Evolutionary conservation across 64 coral and sea anemone species (phyloP), one percentile per base, ranked within the genome.

Genomic region (Dendrophyllia cribrosa): DNA sequence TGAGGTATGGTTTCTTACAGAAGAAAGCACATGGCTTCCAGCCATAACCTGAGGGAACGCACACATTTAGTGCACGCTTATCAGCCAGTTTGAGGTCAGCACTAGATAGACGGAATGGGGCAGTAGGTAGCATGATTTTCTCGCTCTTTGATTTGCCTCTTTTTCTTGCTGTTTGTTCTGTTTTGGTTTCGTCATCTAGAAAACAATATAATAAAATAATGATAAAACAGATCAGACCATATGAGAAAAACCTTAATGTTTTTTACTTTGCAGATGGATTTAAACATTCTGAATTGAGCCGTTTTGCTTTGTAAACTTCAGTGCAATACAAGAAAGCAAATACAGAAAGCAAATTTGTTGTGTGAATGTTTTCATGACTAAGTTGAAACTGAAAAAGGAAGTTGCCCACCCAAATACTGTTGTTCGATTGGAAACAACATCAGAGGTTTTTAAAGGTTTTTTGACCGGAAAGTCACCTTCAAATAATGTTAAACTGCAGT

Each of bases 1-100:
- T 89, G 59, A 78, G 26, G 46, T 89, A 89, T 59, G 3, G 20
- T 10, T 60, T 34, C 64, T 89, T 89, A 19, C 44, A 62, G 59
- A 89, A 89, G 70, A 89, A 78, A 60, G 87, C 50, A 9, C 75
- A 43, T 9, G 87, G 87, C 49, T 77, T 51, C 87, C 87, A 89
- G n/a, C 55, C 73, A 89, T 77, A 76, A 20, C 75, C 55, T 44
- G 47, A n/a, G 51, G 73, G 87, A 21, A 89, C 73, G 11, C 43
- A 20, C 22, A 89, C 76, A 20, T 23, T 89, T 3, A 58, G 43
- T 25, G 76, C 74, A n/a, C 87, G 43, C 51, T 46, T 25, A 78
- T 89, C 87, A 25, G 87, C 87, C 17, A 66, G 34, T 51, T 60
- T 56, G 53, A 56, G 53, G 53, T 56, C 53, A 7, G 53, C 53